A percentile compares a stretch with the other conserved stretches of the same genome.
Evolutionary conservation across 2,888 invertebrate species (phyloP).

Genomic region (Sesamia inferens): DNA sequence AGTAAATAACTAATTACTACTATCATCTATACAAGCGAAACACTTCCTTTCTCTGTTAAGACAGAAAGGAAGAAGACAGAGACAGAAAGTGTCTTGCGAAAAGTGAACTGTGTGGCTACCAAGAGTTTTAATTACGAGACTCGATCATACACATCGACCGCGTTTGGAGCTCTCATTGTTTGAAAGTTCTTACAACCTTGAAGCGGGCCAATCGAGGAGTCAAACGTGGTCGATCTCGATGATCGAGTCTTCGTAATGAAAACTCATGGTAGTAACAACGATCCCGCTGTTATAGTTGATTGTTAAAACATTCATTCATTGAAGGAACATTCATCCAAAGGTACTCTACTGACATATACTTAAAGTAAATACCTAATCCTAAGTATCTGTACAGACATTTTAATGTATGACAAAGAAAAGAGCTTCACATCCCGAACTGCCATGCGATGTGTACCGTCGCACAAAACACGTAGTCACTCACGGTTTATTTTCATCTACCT

Average conservation of each 20-base stretch:
- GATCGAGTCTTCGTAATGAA: not conserved
- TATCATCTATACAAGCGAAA: conserved; percentile 17
- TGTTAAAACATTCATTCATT: not conserved
- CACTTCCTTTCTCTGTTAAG: not conserved
- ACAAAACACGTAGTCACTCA: conserved; percentile 5
- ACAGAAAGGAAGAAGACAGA: no score
- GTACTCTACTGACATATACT: conserved; percentile 43
- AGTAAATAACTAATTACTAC: conserved; percentile 13
- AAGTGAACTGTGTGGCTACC: no score
- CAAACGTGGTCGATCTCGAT: no score
- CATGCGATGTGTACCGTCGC: conserved; percentile 19
- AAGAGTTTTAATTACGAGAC: no score
- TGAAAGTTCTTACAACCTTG: no score
- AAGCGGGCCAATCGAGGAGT: no score
- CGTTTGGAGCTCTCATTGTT: no score
- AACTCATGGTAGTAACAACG: not conserved
- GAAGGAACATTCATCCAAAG: conserved; percentile 29
- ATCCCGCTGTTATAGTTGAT: conserved; percentile 19
- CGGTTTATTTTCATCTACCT: not conserved
- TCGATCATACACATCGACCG: no score
- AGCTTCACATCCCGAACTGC: conserved; percentile 42
- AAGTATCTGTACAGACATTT: conserved; percentile 38
- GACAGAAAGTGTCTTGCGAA: no score
- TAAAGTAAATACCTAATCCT: conserved; percentile 47
- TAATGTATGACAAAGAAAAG: conserved; percentile 20